Evolutionary conservation across 2,888 invertebrate species (phyloP).

Genomic region (Galerucella pusilla): DNA sequence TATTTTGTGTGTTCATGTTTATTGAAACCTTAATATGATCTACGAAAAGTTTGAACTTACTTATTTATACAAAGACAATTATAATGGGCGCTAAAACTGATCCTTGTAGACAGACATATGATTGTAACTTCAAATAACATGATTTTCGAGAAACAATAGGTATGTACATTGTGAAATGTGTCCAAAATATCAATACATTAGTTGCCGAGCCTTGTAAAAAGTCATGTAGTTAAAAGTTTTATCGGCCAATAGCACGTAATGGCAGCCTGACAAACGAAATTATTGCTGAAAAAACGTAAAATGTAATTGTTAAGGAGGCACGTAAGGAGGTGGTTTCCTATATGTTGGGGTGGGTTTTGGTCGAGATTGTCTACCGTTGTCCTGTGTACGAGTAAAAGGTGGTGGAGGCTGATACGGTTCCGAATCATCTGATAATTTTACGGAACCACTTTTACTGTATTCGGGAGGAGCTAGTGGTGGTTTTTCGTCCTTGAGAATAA

Average conservation of each 20-base stretch:
- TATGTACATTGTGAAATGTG: conserved; percentile 18
- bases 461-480: conserved; percentile 90
- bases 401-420: conserved; percentile 94
- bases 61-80: neutral
- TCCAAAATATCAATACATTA: conserved; percentile 18
- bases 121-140: no score
- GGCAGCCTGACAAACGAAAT: conserved; percentile 47
- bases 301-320: conserved; percentile 86
- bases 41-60: no score
- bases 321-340: conserved; percentile 96
- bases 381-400: conserved; percentile 81
- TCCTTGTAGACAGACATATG: neutral
- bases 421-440: conserved; percentile 66
- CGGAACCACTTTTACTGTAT: conserved; percentile 69
- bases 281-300: conserved; percentile 62
- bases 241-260: conserved; percentile 40
- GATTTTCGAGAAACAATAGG: neutral
- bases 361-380: conserved; percentile 77
- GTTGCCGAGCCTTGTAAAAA: conserved; percentile 17
- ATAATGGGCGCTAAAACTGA: neutral
- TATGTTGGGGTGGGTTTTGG: conserved; percentile 91
- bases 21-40: no score
- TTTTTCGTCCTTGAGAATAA: conserved; percentile 94
- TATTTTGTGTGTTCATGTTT: no score
- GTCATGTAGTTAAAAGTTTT: conserved; percentile 30